Percentiles rank a stretch among this genome's conserved stretches.
Conservation (phyloP, 2,113 vertebrate species). For the Phyllostomus discolor region DNA sequence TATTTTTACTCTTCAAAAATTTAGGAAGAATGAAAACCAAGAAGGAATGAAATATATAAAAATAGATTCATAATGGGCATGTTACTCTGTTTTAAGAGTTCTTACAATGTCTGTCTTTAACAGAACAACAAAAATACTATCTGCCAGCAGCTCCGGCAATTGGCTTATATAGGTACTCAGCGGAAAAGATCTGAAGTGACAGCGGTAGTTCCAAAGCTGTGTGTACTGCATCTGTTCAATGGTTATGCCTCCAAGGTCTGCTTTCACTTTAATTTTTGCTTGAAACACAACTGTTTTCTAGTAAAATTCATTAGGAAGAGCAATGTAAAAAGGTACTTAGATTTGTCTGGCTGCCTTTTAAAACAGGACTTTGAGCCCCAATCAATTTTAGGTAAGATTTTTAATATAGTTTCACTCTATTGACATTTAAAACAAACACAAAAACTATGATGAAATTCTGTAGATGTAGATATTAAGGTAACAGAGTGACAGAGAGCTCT, state of each 20-base stretch:
- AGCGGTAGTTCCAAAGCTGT: conserved; percentile 68
- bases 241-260: conserved; percentile 17
- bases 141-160: conserved; percentile 46
- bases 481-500: not conserved
- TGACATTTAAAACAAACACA: not conserved
- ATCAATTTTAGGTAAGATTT: conserved; percentile 63
- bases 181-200: conserved; percentile 71
- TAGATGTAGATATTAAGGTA: not conserved
- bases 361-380: conserved; percentile 50
- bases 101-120: conserved; percentile 37
- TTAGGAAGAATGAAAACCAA: conserved; percentile 23
- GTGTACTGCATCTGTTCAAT: conserved; percentile 68
- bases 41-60: conserved; percentile 34
- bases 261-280: conserved; percentile 65
- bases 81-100: conserved; percentile 6
- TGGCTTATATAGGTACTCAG: conserved; percentile 55
- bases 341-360: conserved; percentile 47
- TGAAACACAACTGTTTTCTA: conserved; percentile 65
- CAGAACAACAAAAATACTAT: conserved; percentile 39
- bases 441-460: not conserved
- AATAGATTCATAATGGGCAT: not conserved
- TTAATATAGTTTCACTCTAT: not conserved
- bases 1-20: not conserved
- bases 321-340: conserved; percentile 64
- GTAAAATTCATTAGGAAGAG: conserved; percentile 67